These are phyloP conservation scores for Agonopterix alstromeriana DNA, from an alignment of 2,888 invertebrate species.

Conservation along the genomic window DNA sequence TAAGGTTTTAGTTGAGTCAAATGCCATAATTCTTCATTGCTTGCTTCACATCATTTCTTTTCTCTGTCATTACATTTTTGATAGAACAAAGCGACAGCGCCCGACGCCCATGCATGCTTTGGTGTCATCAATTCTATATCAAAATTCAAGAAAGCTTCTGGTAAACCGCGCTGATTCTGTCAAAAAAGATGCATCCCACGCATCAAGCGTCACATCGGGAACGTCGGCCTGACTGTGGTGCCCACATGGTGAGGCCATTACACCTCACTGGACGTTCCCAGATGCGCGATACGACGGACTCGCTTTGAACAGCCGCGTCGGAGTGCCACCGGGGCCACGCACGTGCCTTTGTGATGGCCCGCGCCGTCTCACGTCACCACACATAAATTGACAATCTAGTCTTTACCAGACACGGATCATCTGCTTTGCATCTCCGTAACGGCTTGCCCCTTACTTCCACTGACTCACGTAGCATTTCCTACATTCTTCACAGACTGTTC, in stretches of 20 bases:
- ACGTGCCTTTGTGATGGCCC: slow-evolving; percentile 61
- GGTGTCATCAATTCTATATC: too few species aligned
- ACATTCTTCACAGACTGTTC: background rate
- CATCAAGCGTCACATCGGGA: slow-evolving; percentile 38
- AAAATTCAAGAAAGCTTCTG: slow-evolving; percentile 39
- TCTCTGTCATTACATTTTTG: too few species aligned
- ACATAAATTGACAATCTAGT: slow-evolving; percentile 62
- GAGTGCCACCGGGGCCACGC: slow-evolving; percentile 55
- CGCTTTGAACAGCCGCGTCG: slow-evolving; percentile 53
- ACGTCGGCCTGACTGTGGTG: slow-evolving; percentile 63
- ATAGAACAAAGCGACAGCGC: too few species aligned
- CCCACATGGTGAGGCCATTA: slow-evolving; percentile 59
- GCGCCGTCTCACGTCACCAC: slow-evolving; percentile 59
- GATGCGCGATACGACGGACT: slow-evolving; percentile 44
- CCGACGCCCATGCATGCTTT: too few species aligned
- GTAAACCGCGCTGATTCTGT: slow-evolving; percentile 46
- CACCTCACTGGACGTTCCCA: slow-evolving; percentile 56
- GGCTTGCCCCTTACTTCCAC: background rate
- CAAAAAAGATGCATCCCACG: slow-evolving; percentile 59
- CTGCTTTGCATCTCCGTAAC: slow-evolving; percentile 9
- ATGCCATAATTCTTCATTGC: too few species aligned
- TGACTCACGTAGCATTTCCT: slow-evolving; percentile 1
- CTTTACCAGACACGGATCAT: slow-evolving; percentile 21
- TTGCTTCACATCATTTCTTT: too few species aligned
- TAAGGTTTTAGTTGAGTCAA: too few species aligned